phyloP scores from a whole-genome alignment of 1,140 invertebrate species.

The Hormaphis cornu region DNA sequence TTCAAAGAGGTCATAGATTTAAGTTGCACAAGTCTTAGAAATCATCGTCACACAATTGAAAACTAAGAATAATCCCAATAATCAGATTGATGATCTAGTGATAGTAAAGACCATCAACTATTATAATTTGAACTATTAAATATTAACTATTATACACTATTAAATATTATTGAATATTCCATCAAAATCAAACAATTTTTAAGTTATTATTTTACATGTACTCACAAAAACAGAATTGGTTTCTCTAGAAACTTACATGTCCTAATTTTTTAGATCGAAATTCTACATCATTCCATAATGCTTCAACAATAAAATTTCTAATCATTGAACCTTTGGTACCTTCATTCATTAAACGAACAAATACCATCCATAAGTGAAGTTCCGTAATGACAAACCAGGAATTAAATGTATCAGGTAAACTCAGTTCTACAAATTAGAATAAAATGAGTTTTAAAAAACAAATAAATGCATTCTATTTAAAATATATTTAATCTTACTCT shows the following conservation, averaged over 20 bases:
- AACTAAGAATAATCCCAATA: no score
- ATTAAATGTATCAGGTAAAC: slow-evolving; percentile 66
- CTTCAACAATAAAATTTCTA: slow-evolving; percentile 63
- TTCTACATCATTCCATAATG: slow-evolving; percentile 72
- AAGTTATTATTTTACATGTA: no score
- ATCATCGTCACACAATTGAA: no score
- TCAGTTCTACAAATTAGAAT: slow-evolving; percentile 47
- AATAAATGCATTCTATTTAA: background rate
- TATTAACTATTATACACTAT: no score
- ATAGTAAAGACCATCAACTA: no score
- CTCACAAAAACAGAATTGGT: no score
- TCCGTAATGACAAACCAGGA: slow-evolving; percentile 78
- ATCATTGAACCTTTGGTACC: slow-evolving; percentile 57
- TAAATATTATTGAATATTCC: no score
- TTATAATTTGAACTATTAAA: no score
- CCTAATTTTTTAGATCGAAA: slow-evolving; percentile 47
- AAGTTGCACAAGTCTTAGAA: no score
- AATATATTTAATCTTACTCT: background rate
- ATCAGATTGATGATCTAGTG: no score
- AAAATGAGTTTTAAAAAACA: background rate
- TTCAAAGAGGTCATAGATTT: no score
- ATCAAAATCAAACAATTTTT: no score
- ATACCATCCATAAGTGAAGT: slow-evolving; percentile 73
- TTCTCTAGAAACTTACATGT: background rate
- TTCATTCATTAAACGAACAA: slow-evolving; percentile 63